These are phyloP conservation scores for Trichacis sp. DNA, from an alignment of 2,888 invertebrate genomes.

Conservation along the genomic window DNA sequence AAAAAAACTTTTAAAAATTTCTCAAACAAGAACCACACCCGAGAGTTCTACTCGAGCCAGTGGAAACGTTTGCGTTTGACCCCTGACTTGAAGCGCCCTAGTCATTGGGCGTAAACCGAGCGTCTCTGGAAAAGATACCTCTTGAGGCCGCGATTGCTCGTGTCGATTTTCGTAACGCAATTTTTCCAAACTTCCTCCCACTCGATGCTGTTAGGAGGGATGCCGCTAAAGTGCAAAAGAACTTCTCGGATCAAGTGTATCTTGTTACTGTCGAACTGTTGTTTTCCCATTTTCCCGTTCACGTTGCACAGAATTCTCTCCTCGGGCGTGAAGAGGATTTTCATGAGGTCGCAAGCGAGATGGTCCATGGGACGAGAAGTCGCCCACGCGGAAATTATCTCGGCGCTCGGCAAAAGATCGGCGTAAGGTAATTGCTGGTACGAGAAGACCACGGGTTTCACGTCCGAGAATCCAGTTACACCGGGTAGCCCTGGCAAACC, in stretches of 20 bases:
- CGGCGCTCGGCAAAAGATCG: slow-evolving; percentile 67
- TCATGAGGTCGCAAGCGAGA: slow-evolving; percentile 69
- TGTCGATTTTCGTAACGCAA: slow-evolving; percentile 70
- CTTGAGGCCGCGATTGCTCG: slow-evolving; percentile 69
- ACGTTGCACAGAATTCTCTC: slow-evolving; percentile 69
- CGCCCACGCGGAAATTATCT: slow-evolving; percentile 68
- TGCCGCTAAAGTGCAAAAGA: slow-evolving; percentile 66
- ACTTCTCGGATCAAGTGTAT: slow-evolving; percentile 68
- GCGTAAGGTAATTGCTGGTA: slow-evolving; percentile 69
- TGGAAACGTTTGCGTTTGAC: slow-evolving; percentile 65
- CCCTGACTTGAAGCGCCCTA: slow-evolving; percentile 64
- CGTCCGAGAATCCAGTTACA: slow-evolving; percentile 59
- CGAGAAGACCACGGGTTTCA: slow-evolving; percentile 63
- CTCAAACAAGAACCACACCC: slow-evolving; percentile 11
- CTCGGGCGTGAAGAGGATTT: slow-evolving; percentile 68
- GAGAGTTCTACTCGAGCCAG: slow-evolving; percentile 57
- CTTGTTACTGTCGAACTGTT: slow-evolving; percentile 69
- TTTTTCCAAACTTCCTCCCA: slow-evolving; percentile 70
- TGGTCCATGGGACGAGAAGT: slow-evolving; percentile 69
- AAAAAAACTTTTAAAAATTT: no score
- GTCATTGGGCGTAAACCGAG: slow-evolving; percentile 65
- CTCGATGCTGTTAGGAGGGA: slow-evolving; percentile 63
- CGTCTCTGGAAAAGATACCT: slow-evolving; percentile 67
- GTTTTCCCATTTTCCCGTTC: slow-evolving; percentile 70
- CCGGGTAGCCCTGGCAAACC: slow-evolving; percentile 61